Evolutionary conservation across 1,140 invertebrate genomes (phyloP).

Genomic region (Drosophila sp.): DNA sequence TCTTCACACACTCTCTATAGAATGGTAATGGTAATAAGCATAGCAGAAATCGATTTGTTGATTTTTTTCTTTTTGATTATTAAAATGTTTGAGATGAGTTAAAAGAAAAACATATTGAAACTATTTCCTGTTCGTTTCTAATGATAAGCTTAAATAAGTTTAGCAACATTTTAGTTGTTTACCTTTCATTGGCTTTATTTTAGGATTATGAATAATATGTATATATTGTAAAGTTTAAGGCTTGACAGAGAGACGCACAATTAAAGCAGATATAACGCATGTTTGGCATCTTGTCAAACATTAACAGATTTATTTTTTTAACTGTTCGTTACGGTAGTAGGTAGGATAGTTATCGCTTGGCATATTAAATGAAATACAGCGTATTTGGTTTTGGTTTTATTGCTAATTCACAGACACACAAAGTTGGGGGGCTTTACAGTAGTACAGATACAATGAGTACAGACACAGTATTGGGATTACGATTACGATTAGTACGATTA

Average conservation of each 20-base stretch:
- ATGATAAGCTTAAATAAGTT: constrained; percentile 27
- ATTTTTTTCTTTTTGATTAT: neutral
- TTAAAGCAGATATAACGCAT: constrained; percentile 30
- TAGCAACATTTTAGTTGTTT: constrained; percentile 20
- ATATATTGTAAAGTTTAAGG: constrained; percentile 32
- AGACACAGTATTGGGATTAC: constrained; percentile 44
- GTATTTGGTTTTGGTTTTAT: constrained; percentile 74
- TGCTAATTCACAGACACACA: constrained; percentile 80
- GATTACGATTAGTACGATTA: constrained; percentile 41
- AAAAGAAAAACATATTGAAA: constrained; percentile 7
- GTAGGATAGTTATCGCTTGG: constrained; percentile 29
- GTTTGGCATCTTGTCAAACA: constrained; percentile 42
- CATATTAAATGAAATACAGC: constrained; percentile 56
- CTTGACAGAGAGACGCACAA: constrained; percentile 46
- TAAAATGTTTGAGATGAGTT: neutral
- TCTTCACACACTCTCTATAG: constrained; percentile 1
- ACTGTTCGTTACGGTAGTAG: constrained; percentile 21
- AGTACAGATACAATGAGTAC: constrained; percentile 66
- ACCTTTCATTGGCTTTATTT: constrained; percentile 20
- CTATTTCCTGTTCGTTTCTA: neutral
- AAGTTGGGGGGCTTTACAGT: constrained; percentile 63
- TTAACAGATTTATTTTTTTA: constrained; percentile 33
- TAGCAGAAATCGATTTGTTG: constrained; percentile 8
- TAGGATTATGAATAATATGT: constrained; percentile 8
- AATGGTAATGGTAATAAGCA: constrained; percentile 21